These are phyloP conservation scores for honey bee (Apis mellifera) DNA, from an alignment of 1,140 invertebrate genomes.

Conservation along the genomic window Amel_HAv3.1 CM009940.2:2673001-2673500, in stretches of 20 bases:
- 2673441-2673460: no score
- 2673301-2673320: not conserved
- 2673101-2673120: not conserved
- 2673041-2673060: no score
- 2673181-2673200: slow-evolving; percentile 91
- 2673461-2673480: no score
- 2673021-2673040: no score
- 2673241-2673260: slow-evolving; percentile 84
- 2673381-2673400: not conserved
- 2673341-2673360: no score
- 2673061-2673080: no score
- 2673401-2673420: no score
- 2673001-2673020: no score
- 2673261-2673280: slow-evolving; percentile 84
- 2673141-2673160: slow-evolving; percentile 88
- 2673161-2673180: slow-evolving; percentile 90
- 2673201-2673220: slow-evolving; percentile 90
- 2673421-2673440: no score
- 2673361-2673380: not conserved
- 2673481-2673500: no score
- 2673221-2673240: slow-evolving; percentile 84
- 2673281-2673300: slow-evolving; percentile 49
- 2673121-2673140: slow-evolving; percentile 80
- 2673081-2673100: not conserved
- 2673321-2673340: not conserved